Conservation (phyloP, 2,888 invertebrate species). For the Rotaria macrura region DNA sequence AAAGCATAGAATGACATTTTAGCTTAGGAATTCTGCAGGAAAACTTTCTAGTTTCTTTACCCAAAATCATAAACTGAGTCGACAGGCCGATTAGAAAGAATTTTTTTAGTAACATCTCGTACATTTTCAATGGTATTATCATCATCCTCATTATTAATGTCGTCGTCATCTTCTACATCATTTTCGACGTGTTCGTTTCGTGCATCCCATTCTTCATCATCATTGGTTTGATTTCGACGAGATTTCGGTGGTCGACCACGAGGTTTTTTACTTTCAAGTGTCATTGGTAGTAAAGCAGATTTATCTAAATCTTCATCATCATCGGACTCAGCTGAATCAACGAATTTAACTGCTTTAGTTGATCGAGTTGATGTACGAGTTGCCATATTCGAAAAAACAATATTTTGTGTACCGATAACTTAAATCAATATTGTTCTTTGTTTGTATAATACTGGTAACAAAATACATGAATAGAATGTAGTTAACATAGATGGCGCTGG, state of each 20-base stretch:
- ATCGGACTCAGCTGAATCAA: not conserved
- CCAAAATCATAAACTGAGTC: not conserved
- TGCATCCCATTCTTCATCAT: not conserved
- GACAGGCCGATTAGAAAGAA: not conserved
- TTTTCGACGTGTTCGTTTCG: not conserved
- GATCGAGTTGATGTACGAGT: constrained; percentile 4
- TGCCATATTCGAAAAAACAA: not conserved
- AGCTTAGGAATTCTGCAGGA: no score
- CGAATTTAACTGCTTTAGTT: not conserved
- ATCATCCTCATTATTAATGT: not conserved
- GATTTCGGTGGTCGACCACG: not conserved
- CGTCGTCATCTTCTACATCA: not conserved
- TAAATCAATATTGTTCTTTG: constrained; percentile 8
- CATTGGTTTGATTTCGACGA: not conserved
- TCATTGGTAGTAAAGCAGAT: not conserved
- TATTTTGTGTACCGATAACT: not conserved
- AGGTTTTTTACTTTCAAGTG: not conserved
- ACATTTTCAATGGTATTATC: not conserved
- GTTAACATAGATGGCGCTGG: not conserved
- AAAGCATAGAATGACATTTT: not conserved
- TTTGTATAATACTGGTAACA: not conserved
- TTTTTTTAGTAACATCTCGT: not conserved
- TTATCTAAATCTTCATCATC: not conserved
- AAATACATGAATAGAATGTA: not conserved
- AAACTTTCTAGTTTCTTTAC: not conserved